Evolutionary conservation across 2,113 vertebrate species (phyloP).

Genomic region (Anolis carolinensis): DNA sequence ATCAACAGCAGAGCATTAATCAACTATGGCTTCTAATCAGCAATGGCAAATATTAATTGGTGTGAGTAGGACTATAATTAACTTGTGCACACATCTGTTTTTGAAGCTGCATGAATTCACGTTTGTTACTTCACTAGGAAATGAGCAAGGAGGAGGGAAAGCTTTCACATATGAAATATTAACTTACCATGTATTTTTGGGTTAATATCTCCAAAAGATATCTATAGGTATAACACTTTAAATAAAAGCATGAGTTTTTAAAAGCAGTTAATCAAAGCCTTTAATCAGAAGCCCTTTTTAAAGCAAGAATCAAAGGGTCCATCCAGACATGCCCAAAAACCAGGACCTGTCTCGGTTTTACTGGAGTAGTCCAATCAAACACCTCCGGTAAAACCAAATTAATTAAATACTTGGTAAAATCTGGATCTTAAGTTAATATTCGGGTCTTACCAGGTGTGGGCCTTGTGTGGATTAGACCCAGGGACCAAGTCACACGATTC

Average conservation of each 20-base stretch:
- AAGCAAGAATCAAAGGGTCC: not conserved
- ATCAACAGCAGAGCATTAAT: not conserved
- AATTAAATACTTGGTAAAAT: no score
- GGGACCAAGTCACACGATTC: no score
- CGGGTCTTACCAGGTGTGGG: no score
- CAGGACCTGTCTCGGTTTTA: no score
- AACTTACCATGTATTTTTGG: not conserved
- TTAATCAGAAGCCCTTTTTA: not conserved
- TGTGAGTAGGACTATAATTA: not conserved
- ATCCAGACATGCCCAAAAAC: no score
- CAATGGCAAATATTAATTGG: not conserved
- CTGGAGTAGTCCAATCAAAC: no score
- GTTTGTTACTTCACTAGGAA: not conserved
- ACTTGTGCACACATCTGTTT: not conserved
- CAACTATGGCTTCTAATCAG: not conserved
- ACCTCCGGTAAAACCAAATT: no score
- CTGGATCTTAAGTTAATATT: no score
- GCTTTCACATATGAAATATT: not conserved
- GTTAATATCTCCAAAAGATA: not conserved
- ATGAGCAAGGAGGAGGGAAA: not conserved
- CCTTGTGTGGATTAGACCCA: no score
- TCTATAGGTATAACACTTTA: not conserved
- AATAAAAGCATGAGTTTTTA: not conserved
- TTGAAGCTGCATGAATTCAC: not conserved
- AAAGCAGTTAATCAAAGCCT: not conserved